These are phyloP conservation scores for Lepus europaeus DNA, from an alignment of 2,113 vertebrate species.

Conservation along the genomic window DNA sequence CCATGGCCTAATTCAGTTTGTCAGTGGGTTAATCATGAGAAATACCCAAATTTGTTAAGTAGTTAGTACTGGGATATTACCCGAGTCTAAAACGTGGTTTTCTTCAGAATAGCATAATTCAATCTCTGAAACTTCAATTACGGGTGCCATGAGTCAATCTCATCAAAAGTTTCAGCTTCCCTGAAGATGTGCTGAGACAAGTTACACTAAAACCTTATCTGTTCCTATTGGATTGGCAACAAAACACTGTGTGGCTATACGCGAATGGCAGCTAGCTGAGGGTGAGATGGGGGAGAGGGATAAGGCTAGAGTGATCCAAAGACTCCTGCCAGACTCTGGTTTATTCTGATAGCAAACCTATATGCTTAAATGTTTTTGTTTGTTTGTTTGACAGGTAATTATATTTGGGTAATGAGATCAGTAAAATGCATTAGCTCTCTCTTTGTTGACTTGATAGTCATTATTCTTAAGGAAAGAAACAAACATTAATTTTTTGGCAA, in stretches of 20 bases:
- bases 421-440: not conserved
- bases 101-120: not conserved
- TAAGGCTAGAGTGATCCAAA: not conserved
- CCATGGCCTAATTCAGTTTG: not conserved
- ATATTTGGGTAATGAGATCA: not conserved
- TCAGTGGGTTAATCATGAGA: not conserved
- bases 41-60: not conserved
- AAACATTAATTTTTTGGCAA: slow-evolving; percentile 26
- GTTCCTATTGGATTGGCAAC: not conserved
- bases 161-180: not conserved
- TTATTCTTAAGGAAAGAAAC: slow-evolving; percentile 44
- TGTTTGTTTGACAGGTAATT: slow-evolving; percentile 22
- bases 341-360: not conserved
- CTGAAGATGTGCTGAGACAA: not conserved
- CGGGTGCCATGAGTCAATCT: not conserved
- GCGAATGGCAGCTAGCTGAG: not conserved
- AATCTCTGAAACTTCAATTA: not conserved
- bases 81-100: slow-evolving; percentile 19
- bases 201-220: not conserved
- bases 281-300: no score
- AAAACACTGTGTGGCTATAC: not conserved
- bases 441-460: slow-evolving; percentile 1
- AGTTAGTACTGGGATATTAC: not conserved
- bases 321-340: no score
- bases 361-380: not conserved